These are phyloP conservation scores for Camponotus fellah DNA, from an alignment of 2,888 invertebrate genomes.

Conservation along the genomic window DNA sequence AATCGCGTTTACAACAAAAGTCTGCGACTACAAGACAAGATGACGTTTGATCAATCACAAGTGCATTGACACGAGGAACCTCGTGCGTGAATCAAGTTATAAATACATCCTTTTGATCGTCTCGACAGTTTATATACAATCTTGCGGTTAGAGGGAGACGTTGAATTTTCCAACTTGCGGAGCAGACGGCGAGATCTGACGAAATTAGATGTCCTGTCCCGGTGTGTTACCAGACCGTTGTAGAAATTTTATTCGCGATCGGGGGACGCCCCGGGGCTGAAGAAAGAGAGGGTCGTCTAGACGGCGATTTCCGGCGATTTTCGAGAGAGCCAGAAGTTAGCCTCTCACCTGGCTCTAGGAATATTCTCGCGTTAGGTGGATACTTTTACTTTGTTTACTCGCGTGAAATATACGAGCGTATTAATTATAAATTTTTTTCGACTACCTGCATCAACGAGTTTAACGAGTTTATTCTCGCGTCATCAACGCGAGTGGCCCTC, in stretches of 20 bases:
- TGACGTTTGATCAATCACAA: not conserved
- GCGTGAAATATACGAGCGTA: not conserved
- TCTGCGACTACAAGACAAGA: too few relatives aligned
- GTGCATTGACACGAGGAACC: not conserved
- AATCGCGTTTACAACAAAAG: too few relatives aligned
- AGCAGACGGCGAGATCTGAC: not conserved
- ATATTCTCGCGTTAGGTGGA: not conserved
- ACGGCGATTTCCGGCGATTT: conserved; percentile 80
- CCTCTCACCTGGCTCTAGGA: conserved; percentile 37
- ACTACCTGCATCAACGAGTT: not conserved
- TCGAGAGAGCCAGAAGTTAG: conserved; percentile 58
- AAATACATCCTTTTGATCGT: not conserved
- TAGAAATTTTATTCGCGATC: conserved; percentile 52
- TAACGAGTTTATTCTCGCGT: conserved; percentile 27
- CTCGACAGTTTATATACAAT: not conserved
- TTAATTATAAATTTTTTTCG: not conserved
- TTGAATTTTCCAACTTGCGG: not conserved
- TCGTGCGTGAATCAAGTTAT: not conserved
- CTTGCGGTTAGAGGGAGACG: not conserved
- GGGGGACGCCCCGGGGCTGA: conserved; percentile 34
- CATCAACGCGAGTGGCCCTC: not conserved
- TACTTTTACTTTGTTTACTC: not conserved
- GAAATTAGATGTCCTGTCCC: not conserved
- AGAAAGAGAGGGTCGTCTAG: conserved; percentile 80
- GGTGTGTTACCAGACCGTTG: conserved; percentile 5